Evolutionary conservation across 1,140 invertebrate genomes (phyloP), one percentile per base, ranked within the genome.

Genomic region (Drosophila kohkoa): DNA sequence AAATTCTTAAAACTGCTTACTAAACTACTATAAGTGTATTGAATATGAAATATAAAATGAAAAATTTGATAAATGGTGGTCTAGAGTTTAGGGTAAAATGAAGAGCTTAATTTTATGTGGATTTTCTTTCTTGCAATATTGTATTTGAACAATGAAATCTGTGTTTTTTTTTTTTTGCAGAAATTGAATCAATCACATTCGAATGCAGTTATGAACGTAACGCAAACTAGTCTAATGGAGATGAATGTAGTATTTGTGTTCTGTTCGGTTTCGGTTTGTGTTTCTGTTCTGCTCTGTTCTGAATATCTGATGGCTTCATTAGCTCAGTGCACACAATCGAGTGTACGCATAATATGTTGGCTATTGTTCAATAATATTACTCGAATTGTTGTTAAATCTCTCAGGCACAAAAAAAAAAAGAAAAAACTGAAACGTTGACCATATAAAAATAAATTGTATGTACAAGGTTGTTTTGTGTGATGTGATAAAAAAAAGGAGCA

Each of bases 241-340:
- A n/a, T 41, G 15, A 57, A 41, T 57, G 15, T 41, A n/a, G 15
- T 57, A 20, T 41, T 5, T 20, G 15, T 51, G 32, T 59, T 45
- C n/a, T 1, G 20, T 25, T 25, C 20, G 20, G 20, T 25, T 25
- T 25, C 20, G 20, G 20, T 25, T 25, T 25, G 3, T 4, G 3
- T 4, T 25, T 4, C 20, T 25, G 20, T 41, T 20, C 10, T 49
- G 32, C 45, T 45, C n/a, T 1, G 13, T 20, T 51, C 28, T 63
- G 30, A 43, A 63, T 63, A 35, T 63, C 30, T 49, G 30, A 49
- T 46, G 35, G 25, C 51, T 65, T 54, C 63, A 65, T 55, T 65
- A 65, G 49, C 63, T 45, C 52, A 64, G 11, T 15, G 20, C 16
- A 51, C 30, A 63, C 46, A 38, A 25, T 38, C 11, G 30, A 2